Evolutionary conservation across 2,113 vertebrate species (phyloP).

Genomic region (Marcusenius ussheri): DNA sequence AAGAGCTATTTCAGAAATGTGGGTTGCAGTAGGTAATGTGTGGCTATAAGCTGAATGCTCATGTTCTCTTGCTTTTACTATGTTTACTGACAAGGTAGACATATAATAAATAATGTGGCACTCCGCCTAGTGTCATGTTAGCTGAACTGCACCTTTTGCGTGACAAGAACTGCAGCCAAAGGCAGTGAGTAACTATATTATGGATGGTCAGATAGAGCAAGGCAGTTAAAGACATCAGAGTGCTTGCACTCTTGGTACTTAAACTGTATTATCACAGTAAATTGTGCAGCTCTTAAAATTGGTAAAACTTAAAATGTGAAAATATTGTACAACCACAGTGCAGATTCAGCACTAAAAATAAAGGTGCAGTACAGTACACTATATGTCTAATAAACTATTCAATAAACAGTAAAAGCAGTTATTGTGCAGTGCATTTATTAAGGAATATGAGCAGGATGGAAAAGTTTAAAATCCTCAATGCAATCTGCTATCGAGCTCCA

Average conservation of each 20-base stretch:
- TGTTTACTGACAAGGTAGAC: neutral
- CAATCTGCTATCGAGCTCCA: neutral
- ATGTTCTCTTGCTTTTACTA: neutral
- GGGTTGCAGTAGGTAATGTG: neutral
- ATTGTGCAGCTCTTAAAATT: neutral
- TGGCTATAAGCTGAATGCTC: neutral
- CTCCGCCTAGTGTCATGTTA: constrained; percentile 2
- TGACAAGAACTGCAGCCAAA: neutral
- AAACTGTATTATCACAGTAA: neutral
- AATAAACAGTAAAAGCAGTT: neutral
- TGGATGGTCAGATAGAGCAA: neutral
- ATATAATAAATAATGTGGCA: neutral
- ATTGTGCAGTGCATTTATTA: neutral
- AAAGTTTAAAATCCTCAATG: neutral
- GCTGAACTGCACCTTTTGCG: neutral
- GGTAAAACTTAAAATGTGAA: neutral
- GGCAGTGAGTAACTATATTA: neutral
- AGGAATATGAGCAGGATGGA: neutral
- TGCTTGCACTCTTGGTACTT: neutral
- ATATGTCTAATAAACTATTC: neutral
- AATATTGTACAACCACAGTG: neutral
- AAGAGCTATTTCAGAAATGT: neutral
- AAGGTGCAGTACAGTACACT: neutral
- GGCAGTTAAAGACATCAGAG: neutral
- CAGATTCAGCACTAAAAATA: neutral